Evolutionary conservation across 2,113 vertebrate genomes (phyloP).

Genomic region (Acinonyx jubatus): DNA sequence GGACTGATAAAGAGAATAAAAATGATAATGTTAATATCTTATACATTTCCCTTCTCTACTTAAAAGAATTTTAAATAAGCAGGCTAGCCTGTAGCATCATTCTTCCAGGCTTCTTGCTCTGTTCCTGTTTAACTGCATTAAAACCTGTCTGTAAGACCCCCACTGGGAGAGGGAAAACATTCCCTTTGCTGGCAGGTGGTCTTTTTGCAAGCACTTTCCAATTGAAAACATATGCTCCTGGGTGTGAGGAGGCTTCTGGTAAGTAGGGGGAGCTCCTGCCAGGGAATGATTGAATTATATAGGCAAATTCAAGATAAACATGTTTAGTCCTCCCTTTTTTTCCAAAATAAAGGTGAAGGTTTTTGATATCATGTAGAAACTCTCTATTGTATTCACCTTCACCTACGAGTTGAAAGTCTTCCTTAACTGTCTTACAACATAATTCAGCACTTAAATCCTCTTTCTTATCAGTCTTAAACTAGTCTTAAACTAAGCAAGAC

Average conservation of each 20-base stretch:
- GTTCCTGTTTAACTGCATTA: constrained; percentile 63
- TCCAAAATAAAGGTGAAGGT: neutral
- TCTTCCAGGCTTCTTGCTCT: constrained; percentile 68
- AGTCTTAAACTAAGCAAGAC: neutral
- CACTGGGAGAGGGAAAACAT: constrained; percentile 61
- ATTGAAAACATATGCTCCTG: constrained; percentile 83
- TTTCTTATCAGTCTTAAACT: neutral
- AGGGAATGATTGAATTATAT: constrained; percentile 51
- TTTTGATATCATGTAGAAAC: neutral
- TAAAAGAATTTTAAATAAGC: constrained; percentile 54
- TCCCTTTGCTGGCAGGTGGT: constrained; percentile 83
- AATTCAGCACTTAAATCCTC: neutral
- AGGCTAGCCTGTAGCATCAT: constrained; percentile 62
- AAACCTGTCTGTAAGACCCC: constrained; percentile 72
- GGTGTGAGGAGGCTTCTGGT: constrained; percentile 79
- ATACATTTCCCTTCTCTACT: constrained; percentile 26
- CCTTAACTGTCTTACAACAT: neutral
- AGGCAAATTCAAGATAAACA: constrained; percentile 56
- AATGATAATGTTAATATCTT: constrained; percentile 47
- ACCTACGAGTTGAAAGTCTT: neutral
- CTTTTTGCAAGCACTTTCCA: constrained; percentile 75
- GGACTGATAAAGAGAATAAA: neutral
- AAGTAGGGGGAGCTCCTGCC: neutral
- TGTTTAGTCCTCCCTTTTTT: neutral
- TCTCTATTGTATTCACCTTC: neutral